These are phyloP conservation scores for Himalopsyche tibetana DNA, from an alignment of 2,888 invertebrate species.

Conservation along the genomic window DNA sequence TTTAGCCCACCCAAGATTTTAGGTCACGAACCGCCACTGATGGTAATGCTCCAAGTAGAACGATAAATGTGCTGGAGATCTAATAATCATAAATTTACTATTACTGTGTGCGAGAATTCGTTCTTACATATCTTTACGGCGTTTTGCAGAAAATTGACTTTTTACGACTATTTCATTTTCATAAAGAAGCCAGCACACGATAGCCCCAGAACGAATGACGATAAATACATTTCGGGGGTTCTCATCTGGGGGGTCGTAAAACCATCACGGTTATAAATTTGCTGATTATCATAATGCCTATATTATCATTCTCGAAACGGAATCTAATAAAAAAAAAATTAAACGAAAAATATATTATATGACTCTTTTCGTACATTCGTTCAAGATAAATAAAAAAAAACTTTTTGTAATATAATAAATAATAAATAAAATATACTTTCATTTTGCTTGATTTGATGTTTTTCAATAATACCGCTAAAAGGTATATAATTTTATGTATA, in stretches of 20 bases:
- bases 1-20: no score
- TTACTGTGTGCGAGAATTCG: no score
- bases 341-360: not conserved
- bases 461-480: no score
- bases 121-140: not conserved
- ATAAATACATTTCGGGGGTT: not conserved
- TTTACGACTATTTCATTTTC: constrained; percentile 10
- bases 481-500: no score
- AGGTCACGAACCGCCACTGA: no score
- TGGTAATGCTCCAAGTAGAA: no score
- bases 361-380: not conserved
- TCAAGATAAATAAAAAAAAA: not conserved
- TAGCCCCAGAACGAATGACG: not conserved
- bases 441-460: no score
- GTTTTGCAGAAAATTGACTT: constrained; percentile 30
- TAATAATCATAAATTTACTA: no score
- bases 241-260: constrained; percentile 5
- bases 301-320: not conserved
- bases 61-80: no score
- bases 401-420: no score
- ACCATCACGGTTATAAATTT: constrained; percentile 34
- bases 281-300: constrained; percentile 9
- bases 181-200: not conserved
- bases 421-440: no score
- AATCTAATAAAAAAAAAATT: not conserved